Conservation (phyloP, 2,797 vertebrate species). For the Chelmon rostratus region DNA sequence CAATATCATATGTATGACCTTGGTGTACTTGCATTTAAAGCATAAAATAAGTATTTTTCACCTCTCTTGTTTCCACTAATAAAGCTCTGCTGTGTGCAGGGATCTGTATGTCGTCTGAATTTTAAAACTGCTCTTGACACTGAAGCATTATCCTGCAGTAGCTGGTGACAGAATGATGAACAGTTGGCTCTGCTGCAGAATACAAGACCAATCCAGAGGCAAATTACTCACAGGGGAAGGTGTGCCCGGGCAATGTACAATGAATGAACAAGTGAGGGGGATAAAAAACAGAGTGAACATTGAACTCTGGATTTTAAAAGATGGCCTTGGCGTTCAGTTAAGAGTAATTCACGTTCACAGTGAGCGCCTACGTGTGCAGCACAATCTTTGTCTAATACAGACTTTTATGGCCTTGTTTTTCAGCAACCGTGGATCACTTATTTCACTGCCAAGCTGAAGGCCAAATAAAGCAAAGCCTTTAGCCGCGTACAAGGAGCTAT, state of each 20-base stretch:
- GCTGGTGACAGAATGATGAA: slow-evolving; percentile 83
- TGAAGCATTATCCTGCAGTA: slow-evolving; percentile 77
- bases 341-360: slow-evolving; percentile 63
- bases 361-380: slow-evolving; percentile 50
- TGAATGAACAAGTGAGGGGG: slow-evolving; percentile 75
- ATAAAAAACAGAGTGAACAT: slow-evolving; percentile 62
- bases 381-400: slow-evolving; percentile 61
- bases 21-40: slow-evolving; percentile 20
- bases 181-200: slow-evolving; percentile 68
- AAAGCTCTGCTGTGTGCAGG: slow-evolving; percentile 46
- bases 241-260: slow-evolving; percentile 62
- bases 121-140: slow-evolving; percentile 75
- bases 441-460: slow-evolving; percentile 65
- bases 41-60: slow-evolving; percentile 37
- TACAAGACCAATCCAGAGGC: slow-evolving; percentile 73
- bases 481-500: slow-evolving; percentile 72
- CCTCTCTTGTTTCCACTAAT: slow-evolving; percentile 38
- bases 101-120: slow-evolving; percentile 69
- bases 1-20: slow-evolving; percentile 37
- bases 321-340: slow-evolving; percentile 58
- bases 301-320: slow-evolving; percentile 68
- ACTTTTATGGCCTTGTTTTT: slow-evolving; percentile 79
- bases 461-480: slow-evolving; percentile 74
- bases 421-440: slow-evolving; percentile 59
- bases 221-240: slow-evolving; percentile 78